Evolutionary conservation across 2,888 invertebrate genomes (phyloP), one percentile per base, ranked within the genome.

Genomic region (Anodontia alba): DNA sequence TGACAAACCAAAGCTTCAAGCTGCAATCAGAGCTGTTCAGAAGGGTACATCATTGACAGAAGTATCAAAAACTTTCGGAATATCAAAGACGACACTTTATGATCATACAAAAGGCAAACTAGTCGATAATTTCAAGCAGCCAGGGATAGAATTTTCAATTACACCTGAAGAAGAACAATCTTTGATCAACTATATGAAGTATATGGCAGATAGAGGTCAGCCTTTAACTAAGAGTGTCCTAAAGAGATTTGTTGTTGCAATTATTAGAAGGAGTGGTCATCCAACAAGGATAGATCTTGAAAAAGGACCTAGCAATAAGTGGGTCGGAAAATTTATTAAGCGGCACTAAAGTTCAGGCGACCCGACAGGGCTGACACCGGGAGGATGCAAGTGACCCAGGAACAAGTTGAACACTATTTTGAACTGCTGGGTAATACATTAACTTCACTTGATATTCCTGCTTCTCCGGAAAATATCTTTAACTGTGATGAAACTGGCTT

Each of bases 181-280:
- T 12, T 36, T 73, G 23, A 38, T 73, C 1, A 2, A 23, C 0
- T 73, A 67, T 31, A 62, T 43, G 3, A 2, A 38, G 12, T 42
- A 73, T 8, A 73, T 73, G 73, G n/a, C 73, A n/a, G 73, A 66
- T 1, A 33, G 38, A n/a, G 73, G 42, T 3, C 38, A 38, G 15
- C 66, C 73, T 62, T 33, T 73, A 26, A 73, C 73, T 15, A 62
- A 26, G 17, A 43, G 29, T 23, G 31, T 66, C 1, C 31, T 73
- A 1, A 62, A 62, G n/a, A 23, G 26, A 7, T 20, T 62, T 17
- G 33, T 31, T 46, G 73, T 73, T 42, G 66, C 20, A 20, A 73
- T 73, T 31, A 73, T 73, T 15, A 73, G 66, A 66, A 66, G 29
- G 29, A 73, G 43, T 46, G 73, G 66, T 1, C 26, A 66, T 0